A percentile compares a stretch with the other conserved stretches of the same genome.
Conservation (phyloP, 2,888 invertebrate species). For the Lithophane leautieri region DNA sequence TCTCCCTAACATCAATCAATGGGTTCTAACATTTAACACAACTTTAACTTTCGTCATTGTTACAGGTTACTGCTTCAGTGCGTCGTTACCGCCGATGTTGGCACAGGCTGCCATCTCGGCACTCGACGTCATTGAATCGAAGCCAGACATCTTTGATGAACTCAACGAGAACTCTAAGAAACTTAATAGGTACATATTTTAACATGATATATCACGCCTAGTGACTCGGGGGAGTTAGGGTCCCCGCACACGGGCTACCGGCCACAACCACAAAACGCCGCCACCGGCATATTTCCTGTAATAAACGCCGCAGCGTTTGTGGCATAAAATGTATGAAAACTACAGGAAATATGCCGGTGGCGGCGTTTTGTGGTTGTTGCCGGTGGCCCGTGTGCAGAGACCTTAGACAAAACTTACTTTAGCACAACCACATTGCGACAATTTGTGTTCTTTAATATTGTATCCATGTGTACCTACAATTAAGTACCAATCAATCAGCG, state of each 20-base stretch:
- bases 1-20: background rate
- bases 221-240: background rate
- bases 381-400: too few relatives aligned
- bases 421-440: background rate
- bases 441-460: too few relatives aligned
- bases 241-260: too few relatives aligned
- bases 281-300: too few relatives aligned
- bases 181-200: conserved; percentile 87
- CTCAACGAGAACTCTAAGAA: conserved; percentile 90
- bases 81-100: conserved; percentile 97
- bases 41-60: background rate
- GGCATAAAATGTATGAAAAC: too few relatives aligned
- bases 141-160: conserved; percentile 91
- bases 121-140: conserved; percentile 93
- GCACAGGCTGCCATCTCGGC: conserved; percentile 96
- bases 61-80: conserved; percentile 98
- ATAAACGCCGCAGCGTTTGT: too few relatives aligned
- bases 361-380: too few relatives aligned
- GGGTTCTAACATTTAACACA: background rate
- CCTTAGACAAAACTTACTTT: background rate
- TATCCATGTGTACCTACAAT: too few relatives aligned
- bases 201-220: too few relatives aligned
- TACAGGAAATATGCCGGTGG: too few relatives aligned
- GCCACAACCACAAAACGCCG: too few relatives aligned
- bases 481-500: too few relatives aligned